Conservation (phyloP, 2,797 vertebrate species). For the Urophycis tenuis region DNA sequence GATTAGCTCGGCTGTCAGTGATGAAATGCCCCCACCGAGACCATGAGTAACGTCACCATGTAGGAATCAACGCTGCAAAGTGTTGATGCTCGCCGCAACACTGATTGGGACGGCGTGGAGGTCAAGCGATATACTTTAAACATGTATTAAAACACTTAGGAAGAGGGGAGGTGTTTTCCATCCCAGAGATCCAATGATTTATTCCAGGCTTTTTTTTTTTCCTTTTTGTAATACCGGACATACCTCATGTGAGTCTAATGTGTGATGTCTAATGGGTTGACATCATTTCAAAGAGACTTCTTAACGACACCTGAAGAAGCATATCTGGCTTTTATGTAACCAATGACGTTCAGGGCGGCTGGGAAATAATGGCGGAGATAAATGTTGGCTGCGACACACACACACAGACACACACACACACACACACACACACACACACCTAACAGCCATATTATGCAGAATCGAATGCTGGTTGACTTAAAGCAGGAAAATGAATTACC, state of each 20-base stretch:
- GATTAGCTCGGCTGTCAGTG: slow-evolving; percentile 75
- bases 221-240: background rate
- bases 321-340: slow-evolving; percentile 40
- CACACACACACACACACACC: slow-evolving; percentile 43
- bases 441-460: slow-evolving; percentile 67
- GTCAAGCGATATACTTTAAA: slow-evolving; percentile 42
- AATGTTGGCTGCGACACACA: slow-evolving; percentile 57
- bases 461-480: slow-evolving; percentile 56
- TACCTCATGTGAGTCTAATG: slow-evolving; percentile 18
- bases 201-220: background rate
- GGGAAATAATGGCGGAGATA: slow-evolving; percentile 64
- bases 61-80: slow-evolving; percentile 49
- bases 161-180: background rate
- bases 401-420: background rate
- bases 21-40: slow-evolving; percentile 69
- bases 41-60: slow-evolving; percentile 69
- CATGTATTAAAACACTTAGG: slow-evolving; percentile 29
- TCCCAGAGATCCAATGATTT: background rate
- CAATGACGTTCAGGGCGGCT: slow-evolving; percentile 59
- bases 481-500: slow-evolving; percentile 65
- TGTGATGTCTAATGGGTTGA: slow-evolving; percentile 26
- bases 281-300: slow-evolving; percentile 16
- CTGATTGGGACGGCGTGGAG: slow-evolving; percentile 40
- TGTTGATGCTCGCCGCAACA: slow-evolving; percentile 32
- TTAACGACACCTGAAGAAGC: slow-evolving; percentile 36